Conservation (phyloP, 2,888 invertebrate genomes). For the Heteromyza rotundicornis region DNA sequence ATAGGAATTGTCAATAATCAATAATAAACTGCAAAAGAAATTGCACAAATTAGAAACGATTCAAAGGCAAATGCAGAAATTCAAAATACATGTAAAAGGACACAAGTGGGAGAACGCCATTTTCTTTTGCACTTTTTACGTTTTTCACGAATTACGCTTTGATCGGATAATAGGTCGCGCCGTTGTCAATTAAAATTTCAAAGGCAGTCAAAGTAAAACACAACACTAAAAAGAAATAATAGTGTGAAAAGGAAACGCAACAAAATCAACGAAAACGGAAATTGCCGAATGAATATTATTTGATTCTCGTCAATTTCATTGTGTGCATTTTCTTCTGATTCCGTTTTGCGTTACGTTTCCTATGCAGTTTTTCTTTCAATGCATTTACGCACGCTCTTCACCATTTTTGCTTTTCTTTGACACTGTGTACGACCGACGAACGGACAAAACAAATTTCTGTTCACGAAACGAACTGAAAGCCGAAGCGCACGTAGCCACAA, state of each 20-base stretch:
- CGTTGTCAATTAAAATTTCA: background rate
- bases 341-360: background rate
- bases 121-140: background rate
- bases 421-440: background rate
- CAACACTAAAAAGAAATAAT: background rate
- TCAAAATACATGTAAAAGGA: background rate
- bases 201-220: background rate
- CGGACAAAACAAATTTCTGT: too few relatives aligned
- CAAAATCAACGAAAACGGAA: background rate
- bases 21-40: background rate
- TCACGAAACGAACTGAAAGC: background rate
- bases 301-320: background rate
- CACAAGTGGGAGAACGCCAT: background rate
- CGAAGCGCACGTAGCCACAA: background rate
- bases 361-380: background rate
- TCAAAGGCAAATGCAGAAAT: too few relatives aligned
- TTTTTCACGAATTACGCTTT: conserved; percentile 1
- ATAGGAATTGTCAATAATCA: conserved; percentile 2
- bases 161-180: background rate
- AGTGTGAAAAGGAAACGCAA: conserved; percentile 1
- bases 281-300: background rate
- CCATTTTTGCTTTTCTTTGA: too few relatives aligned
- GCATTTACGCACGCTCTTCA: background rate
- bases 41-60: background rate
- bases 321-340: background rate